Conservation (phyloP, 2,888 invertebrate species). For the Aplocera efformata region DNA sequence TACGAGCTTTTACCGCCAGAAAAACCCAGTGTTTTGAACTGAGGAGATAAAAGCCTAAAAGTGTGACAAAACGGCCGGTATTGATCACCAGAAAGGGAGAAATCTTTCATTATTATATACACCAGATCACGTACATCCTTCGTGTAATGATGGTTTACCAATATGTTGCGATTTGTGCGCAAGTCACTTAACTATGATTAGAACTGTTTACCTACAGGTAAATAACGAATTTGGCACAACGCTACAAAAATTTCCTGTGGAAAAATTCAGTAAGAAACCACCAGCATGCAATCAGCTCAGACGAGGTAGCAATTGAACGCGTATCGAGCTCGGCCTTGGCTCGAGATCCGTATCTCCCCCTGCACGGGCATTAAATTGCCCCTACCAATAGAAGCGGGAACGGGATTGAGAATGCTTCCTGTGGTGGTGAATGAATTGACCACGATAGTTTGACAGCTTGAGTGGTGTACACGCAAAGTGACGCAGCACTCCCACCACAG, state of each 20-base stretch:
- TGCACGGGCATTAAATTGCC: constrained; percentile 7
- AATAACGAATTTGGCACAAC: no score
- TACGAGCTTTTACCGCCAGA: no score
- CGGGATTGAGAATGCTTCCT: constrained; percentile 7
- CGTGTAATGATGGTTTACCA: no score
- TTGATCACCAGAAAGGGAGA: no score
- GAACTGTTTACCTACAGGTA: no score
- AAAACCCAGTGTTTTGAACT: no score
- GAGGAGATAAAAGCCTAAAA: no score
- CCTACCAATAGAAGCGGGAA: constrained; percentile 2
- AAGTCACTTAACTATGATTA: no score
- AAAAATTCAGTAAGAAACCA: not conserved
- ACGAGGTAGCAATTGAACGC: not conserved
- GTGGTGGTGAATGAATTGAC: constrained; percentile 38
- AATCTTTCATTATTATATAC: no score
- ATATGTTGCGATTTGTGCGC: no score
- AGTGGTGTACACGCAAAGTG: constrained; percentile 32
- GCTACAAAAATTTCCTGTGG: not conserved
- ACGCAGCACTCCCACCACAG: constrained; percentile 55
- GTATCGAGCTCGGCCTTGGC: constrained; percentile 1
- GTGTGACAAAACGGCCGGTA: no score
- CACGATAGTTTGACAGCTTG: constrained; percentile 25
- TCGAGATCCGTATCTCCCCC: constrained; percentile 13
- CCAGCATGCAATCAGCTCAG: constrained; percentile 1
- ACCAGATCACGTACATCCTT: no score